Percentiles rank a stretch among this genome's conserved stretches.
phyloP scores from a whole-genome alignment of 2,888 invertebrate genomes.

The Chymomyza procnemis region DNA sequence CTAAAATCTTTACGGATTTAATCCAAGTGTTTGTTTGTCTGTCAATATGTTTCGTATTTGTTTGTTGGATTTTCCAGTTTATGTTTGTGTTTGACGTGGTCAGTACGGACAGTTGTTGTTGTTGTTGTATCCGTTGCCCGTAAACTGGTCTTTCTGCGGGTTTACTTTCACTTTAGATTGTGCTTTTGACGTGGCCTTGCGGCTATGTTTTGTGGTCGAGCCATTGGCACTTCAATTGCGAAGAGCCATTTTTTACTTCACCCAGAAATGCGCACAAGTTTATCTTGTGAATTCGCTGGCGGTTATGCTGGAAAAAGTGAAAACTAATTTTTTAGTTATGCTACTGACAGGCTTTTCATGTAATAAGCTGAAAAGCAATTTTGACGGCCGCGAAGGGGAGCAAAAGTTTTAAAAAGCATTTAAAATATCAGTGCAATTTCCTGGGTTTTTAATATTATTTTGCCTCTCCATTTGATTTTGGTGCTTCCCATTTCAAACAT shows the following conservation, averaged over 20 bases:
- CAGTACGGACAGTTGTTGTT: background rate
- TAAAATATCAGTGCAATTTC: no score
- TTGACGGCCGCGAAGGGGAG: background rate
- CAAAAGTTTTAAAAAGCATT: no score
- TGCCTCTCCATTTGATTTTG: no score
- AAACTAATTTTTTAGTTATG: background rate
- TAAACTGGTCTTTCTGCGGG: background rate
- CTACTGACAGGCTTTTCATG: background rate
- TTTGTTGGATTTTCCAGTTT: background rate
- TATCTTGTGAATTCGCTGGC: background rate
- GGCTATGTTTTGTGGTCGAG: background rate
- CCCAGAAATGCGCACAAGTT: background rate
- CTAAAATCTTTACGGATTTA: background rate
- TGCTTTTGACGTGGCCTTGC: background rate
- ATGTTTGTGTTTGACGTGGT: background rate
- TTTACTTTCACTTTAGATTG: background rate
- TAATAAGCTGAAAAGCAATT: no score
- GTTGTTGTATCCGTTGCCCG: background rate
- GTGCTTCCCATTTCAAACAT: no score
- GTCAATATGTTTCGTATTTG: background rate
- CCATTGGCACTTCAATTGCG: background rate
- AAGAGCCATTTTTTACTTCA: background rate
- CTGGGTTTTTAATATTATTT: no score
- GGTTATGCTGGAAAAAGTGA: background rate
- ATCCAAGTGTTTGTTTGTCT: background rate